Evolutionary conservation across 2,888 invertebrate species (phyloP), one percentile per base, ranked within the genome.

Genomic region (Microctonus aethiopoides): DNA sequence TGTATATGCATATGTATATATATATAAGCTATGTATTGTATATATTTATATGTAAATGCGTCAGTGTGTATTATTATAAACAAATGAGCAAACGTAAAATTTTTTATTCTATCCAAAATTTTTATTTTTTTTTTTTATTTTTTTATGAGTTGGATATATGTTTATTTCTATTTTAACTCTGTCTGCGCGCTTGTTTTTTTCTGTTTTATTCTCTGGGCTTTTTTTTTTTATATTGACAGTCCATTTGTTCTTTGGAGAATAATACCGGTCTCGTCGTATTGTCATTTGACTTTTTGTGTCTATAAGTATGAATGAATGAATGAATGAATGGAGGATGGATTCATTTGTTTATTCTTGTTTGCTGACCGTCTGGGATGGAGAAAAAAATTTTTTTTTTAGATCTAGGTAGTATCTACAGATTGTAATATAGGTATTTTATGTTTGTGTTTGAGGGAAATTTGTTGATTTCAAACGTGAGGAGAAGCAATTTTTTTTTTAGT

Each of bases 211-310:
- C 46, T 16, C 46, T 39, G 11, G 56, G 26, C 34, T 57, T 10
- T 34, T 10, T 20, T 13, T 29, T 10, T 20, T 7, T 29, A 32
- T 34, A 69, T 69, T 69, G 63, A 64, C 59, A 64, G 32, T 69
- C 51, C 36, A 64, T 69, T 69, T 69, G 59, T 69, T 69, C 64
- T 63, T n/a, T 59, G 13, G 13, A 32, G 57, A 54, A 60, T 54
- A 59, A 63, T 69, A 59, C 68, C 57, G 34, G 46, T 51, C 24
- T 16, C 54, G 46, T n/a, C 22, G 51, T 46, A 64, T 69, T 69
- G 64, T 64, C 59, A 62, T 29, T n/a, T 56, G 32, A 57, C 26
- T 64, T 36, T 34, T 63, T 67, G 61, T 56, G 16, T 63, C 22
- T 51, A 6, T 34, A 29, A 16, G 46, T 5, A 46, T 46, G 1